Base-by-base conservation (phyloP, 2,113 vertebrate genomes). In the Microtus oregoni region DNA sequence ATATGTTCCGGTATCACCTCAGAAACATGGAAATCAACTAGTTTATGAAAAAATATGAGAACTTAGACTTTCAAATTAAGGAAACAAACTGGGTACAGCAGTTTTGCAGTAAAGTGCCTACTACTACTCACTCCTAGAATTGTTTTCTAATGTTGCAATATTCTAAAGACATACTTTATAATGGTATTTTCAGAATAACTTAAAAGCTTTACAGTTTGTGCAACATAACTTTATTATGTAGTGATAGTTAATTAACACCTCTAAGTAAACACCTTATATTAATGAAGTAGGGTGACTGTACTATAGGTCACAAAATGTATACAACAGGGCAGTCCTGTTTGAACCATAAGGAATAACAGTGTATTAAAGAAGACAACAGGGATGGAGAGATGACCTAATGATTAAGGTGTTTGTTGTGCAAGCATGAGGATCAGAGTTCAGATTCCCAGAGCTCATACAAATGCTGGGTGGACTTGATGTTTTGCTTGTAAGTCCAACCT, bases 11-110 rank as follows among this genome's bases (percentile, higher is more conserved):
- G 92, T 97, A 90, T 22, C n/a, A 89, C 86, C 73, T 95, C 76
- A 76, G 95, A 95, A 98, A 94, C 92, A 94, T 96, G 83, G 61
- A 92, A 97, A 97, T 95, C 76, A 91, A 50, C 47, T 44, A 90
- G 92, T 94, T 94, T 92, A 94, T 96, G 92, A 97, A 89, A 97
- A 38, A 28, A 89, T 81, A 92, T 55, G 19, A 9, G 81, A 97
- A 76, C 93, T 91, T 89, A 58, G 77, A 35, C 87, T 96, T 88
- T 73, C 63, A 70, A 94, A 97, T 96, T 86, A 70, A 72, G 85
- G 79, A 93, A 96, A 89, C 32, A 96, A 98, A 90, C 89, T 65
- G 87, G 44, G 61, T 97, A 92, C 67, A 91, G 58, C 15, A 58
- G 19, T 58, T 58, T 20, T 58, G 19, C 58, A 7, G 58, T 58